A percentile compares a stretch with the other conserved stretches of the same genome.
These are phyloP conservation scores for Prunella strophiata DNA, from an alignment of 2,797 vertebrate genomes.

Conservation along the genomic window DNA sequence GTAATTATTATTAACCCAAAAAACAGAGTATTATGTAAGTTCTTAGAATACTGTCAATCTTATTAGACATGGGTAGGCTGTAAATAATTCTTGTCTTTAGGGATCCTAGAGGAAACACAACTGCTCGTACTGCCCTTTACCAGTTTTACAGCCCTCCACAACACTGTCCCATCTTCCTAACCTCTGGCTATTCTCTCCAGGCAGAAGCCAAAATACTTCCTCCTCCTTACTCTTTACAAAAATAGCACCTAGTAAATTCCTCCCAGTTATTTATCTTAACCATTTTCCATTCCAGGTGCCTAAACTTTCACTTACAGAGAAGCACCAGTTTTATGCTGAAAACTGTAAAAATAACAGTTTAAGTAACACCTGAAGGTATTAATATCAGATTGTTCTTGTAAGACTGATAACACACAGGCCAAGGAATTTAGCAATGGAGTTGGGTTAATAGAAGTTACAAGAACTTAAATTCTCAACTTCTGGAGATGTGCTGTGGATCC, in stretches of 20 bases:
- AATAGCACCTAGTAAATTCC: background rate
- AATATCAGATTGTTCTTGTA: background rate
- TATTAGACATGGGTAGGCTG: background rate
- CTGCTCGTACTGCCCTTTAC: rapidly evolving
- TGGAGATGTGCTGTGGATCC: background rate
- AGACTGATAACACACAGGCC: background rate
- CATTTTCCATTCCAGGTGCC: background rate
- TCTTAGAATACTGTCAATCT: background rate
- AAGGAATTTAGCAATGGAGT: background rate
- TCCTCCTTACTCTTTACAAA: background rate
- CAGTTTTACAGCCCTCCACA: background rate
- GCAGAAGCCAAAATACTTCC: background rate
- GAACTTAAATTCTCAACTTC: background rate
- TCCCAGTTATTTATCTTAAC: background rate
- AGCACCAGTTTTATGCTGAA: background rate
- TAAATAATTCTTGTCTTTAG: background rate
- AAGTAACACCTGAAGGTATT: background rate
- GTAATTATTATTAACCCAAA: background rate
- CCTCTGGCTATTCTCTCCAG: background rate
- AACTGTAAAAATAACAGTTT: background rate
- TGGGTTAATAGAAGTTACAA: background rate
- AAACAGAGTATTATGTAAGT: background rate
- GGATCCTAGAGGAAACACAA: background rate
- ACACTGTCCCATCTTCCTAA: background rate
- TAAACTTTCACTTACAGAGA: background rate